A percentile compares a stretch with the other conserved stretches of the same genome.
These are phyloP conservation scores for Acrossocheilus fasciatus DNA, from an alignment of 2,797 vertebrate species.

Conservation along the genomic window DNA sequence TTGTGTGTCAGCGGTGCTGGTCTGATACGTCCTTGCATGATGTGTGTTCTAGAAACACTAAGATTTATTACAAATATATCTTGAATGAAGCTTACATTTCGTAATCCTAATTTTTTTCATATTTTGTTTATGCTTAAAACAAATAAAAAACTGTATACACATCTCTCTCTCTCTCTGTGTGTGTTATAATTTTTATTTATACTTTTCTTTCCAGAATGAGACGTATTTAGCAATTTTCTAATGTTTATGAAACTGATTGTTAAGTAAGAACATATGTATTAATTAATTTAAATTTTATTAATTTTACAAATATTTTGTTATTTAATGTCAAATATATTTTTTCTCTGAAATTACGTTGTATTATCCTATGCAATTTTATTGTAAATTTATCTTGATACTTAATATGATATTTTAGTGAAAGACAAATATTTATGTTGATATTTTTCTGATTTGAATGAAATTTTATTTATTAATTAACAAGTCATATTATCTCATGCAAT, in stretches of 20 bases:
- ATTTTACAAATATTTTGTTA: background rate
- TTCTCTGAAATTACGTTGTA: background rate
- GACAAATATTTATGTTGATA: background rate
- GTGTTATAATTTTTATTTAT: background rate
- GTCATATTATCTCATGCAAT: no score
- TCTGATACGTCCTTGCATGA: background rate
- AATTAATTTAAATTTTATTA: no score
- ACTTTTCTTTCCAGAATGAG: background rate
- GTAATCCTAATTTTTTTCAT: background rate
- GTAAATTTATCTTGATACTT: background rate
- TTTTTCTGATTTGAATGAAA: background rate
- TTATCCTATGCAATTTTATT: background rate
- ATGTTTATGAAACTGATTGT: background rate
- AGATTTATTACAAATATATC: background rate
- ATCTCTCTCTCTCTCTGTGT: no score
- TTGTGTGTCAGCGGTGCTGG: background rate
- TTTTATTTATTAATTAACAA: background rate
- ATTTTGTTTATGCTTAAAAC: background rate
- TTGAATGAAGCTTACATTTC: background rate
- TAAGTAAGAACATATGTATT: no score
- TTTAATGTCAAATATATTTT: background rate
- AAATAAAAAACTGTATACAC: background rate
- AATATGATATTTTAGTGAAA: background rate
- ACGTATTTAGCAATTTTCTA: background rate
- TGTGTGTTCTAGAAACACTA: background rate